Conservation (phyloP, 2,113 vertebrate genomes). For the Dipodomys ordii region DNA sequence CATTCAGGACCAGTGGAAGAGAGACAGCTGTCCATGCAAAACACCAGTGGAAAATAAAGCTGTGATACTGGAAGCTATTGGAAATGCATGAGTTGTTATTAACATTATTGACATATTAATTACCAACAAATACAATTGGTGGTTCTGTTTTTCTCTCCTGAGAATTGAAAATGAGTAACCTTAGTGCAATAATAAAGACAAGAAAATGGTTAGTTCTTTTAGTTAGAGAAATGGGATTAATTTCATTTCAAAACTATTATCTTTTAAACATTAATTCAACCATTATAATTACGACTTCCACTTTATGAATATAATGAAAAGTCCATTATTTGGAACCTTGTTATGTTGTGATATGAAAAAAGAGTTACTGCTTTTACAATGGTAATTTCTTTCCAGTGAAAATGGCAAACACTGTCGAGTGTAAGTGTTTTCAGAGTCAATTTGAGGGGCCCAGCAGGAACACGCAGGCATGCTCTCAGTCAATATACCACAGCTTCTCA, state of each 20-base stretch:
- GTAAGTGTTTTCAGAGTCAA: background rate
- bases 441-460: background rate
- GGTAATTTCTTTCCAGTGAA: constrained; percentile 45
- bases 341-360: constrained; percentile 17
- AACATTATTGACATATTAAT: no score
- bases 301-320: constrained; percentile 6
- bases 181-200: constrained; percentile 41
- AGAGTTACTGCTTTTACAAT: background rate
- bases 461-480: background rate
- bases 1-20: background rate
- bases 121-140: no score
- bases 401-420: constrained; percentile 18
- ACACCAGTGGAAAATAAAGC: background rate
- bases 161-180: background rate
- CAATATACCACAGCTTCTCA: background rate
- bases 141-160: no score
- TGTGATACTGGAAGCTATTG: background rate
- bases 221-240: constrained; percentile 14
- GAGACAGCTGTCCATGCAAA: background rate
- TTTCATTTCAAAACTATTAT: background rate
- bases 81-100: background rate
- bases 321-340: background rate
- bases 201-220: background rate
- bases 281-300: background rate
- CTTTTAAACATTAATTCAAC: constrained; percentile 1